These are phyloP conservation scores for Apamea anceps DNA, from an alignment of 2,888 invertebrate species.

Conservation along the genomic window DNA sequence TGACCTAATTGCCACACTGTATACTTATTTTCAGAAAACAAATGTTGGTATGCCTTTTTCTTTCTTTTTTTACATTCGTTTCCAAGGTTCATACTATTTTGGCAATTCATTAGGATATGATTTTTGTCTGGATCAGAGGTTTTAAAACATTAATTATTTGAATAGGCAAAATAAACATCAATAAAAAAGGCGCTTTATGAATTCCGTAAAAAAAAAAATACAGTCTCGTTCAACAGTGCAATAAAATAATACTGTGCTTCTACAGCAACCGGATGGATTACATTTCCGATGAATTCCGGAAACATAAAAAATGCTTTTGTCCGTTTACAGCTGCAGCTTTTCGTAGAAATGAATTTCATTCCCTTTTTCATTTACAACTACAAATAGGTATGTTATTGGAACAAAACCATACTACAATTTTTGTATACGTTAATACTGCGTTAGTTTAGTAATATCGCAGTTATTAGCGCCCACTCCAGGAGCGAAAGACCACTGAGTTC, in stretches of 20 bases:
- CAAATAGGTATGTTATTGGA: no score
- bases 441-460: no score
- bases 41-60: not conserved
- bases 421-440: no score
- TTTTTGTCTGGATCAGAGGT: no score
- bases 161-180: not conserved
- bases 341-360: slow-evolving; percentile 4
- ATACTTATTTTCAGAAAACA: not conserved
- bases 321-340: slow-evolving; percentile 1
- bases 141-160: not conserved
- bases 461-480: no score
- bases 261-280: not conserved
- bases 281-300: slow-evolving; percentile 18
- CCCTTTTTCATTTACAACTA: not conserved
- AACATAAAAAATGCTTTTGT: slow-evolving; percentile 15
- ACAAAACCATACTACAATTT: no score
- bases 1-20: no score
- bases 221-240: no score
- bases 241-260: not conserved
- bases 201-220: not conserved
- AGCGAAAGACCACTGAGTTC: no score
- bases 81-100: not conserved
- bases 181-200: not conserved
- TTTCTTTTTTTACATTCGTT: not conserved
- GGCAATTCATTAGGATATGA: not conserved